These are phyloP conservation scores for Podarcis muralis DNA, from an alignment of 2,113 vertebrate species.

Conservation along the genomic window DNA sequence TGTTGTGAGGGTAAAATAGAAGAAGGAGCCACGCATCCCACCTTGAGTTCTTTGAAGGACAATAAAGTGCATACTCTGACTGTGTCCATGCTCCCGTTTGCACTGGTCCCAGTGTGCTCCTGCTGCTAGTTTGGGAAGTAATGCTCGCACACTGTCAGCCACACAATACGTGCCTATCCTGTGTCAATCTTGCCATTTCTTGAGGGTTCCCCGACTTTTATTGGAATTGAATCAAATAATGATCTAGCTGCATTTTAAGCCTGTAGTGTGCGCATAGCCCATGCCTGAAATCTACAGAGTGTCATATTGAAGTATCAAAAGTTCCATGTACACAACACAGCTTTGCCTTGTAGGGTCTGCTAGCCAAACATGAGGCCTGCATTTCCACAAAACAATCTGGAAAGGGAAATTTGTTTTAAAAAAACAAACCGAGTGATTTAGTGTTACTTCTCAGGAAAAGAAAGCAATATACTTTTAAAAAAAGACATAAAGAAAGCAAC, in stretches of 20 bases:
- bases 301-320: not conserved
- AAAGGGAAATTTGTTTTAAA: not conserved
- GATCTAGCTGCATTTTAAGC: no score
- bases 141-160: no score
- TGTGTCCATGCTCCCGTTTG: no score
- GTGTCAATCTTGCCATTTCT: no score
- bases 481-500: not conserved
- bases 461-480: not conserved
- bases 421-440: constrained; percentile 8
- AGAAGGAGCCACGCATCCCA: not conserved
- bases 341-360: not conserved
- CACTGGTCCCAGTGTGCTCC: no score
- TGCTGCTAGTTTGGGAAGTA: no score
- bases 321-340: no score
- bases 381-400: not conserved
- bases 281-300: no score
- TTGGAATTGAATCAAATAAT: no score
- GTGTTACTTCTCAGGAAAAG: not conserved
- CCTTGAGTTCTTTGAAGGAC: not conserved
- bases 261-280: no score
- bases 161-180: no score
- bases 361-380: not conserved
- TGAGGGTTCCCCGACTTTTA: no score
- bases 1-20: not conserved
- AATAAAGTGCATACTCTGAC: not conserved